phyloP scores from a whole-genome alignment of 2,113 vertebrate genomes.

The Plectropomus leopardus region DNA sequence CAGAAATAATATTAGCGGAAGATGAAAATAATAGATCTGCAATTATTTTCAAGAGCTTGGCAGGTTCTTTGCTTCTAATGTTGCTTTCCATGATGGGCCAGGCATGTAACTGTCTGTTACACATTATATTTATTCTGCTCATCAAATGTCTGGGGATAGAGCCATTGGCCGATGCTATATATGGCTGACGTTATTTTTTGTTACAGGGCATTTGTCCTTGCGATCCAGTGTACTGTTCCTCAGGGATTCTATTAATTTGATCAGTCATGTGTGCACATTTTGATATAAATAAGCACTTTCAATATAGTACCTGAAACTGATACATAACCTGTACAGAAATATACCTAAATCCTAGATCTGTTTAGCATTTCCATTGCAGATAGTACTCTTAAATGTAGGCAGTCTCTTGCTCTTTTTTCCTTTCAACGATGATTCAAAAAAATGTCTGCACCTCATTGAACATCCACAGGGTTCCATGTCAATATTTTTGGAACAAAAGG shows the following conservation, averaged over 20 bases:
- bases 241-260: neutral
- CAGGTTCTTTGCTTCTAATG: constrained; percentile 1
- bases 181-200: neutral
- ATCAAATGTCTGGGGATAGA: constrained; percentile 10
- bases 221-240: neutral
- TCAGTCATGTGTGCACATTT: neutral
- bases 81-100: constrained; percentile 27
- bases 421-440: too few species aligned
- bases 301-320: too few species aligned
- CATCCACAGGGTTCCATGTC: too few species aligned
- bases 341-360: too few species aligned
- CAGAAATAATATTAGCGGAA: constrained; percentile 15
- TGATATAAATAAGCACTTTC: neutral
- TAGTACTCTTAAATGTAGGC: too few species aligned
- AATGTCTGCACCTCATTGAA: too few species aligned
- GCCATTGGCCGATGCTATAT: neutral
- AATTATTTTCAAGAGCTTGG: constrained; percentile 34
- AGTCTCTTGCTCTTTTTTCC: too few species aligned
- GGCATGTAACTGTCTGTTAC: constrained; percentile 24
- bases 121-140: constrained; percentile 16
- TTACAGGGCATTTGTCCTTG: neutral
- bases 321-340: too few species aligned
- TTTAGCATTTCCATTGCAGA: too few species aligned
- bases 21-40: constrained; percentile 31
- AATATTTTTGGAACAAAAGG: too few species aligned